Evolutionary conservation across 2,888 invertebrate species (phyloP), one percentile per base, ranked within the genome.

Genomic region (Cenopis cana): DNA sequence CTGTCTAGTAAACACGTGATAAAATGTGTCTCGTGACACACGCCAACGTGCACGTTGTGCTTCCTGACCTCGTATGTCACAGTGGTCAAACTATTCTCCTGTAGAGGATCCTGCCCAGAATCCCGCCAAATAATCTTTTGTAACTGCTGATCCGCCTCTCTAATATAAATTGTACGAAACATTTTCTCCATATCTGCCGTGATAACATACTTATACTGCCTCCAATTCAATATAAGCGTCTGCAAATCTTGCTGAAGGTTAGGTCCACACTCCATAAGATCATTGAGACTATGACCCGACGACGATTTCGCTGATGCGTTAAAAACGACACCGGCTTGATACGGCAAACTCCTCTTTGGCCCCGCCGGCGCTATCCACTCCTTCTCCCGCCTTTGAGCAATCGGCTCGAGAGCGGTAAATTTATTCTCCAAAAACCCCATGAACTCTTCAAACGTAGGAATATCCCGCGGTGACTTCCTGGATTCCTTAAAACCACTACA

Each of bases 381-480:
- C 33, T n/a, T 41, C 12, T 62, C 61, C 8, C 69, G 24, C 4
- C 4, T 24, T 24, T 24, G 20, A 6, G 17, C 38, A 20, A 69
- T 56, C 1, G 74, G 64, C 55, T 74, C 74, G 12, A 72, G 60
- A 20, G 71, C 69, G 9, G 61, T 74, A 38, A 73, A 73, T 41
- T 73, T 75, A 36, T 20, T 62, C 18, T 75, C 72, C 20, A 75
- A 49, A 18, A 75, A 74, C 0, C 29, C 11, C 49, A 74, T 59
- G n/a, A 76, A 71, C 2, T 76, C 74, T 6, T 68, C 61, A 11
- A 74, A 50, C 5, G 57, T 56, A 0, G 75, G 72, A n/a, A 76
- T n/a, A 14, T 76, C 74, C 29, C 74, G 65, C 20, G 74, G 74
- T 8, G 41, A 20, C 18, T 59, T 64, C 2, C 69, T 65, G 10